Evolutionary conservation across 2,888 invertebrate genomes (phyloP), one percentile per base, ranked within the genome.

Genomic region (Nemotelus nigrinus): DNA sequence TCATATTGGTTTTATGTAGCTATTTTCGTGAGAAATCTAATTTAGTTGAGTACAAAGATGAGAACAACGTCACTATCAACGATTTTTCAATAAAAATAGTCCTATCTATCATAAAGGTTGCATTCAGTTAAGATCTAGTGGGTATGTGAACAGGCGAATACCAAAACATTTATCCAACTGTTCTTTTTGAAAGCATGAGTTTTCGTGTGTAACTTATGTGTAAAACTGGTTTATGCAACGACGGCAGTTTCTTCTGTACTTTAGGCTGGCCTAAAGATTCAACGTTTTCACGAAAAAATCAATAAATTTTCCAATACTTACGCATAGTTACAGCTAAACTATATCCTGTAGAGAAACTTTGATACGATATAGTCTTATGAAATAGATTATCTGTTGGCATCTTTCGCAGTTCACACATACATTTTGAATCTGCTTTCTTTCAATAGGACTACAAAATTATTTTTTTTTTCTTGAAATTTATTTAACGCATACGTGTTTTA

Each of bases 41-140:
- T n/a, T n/a, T n/a, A n/a, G 63, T 65, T 47, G 25, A 65, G 65
- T 47, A 44, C 65, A 65, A 65, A 65, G 43, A 41, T n/a, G 41
- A 41, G 65, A n/a, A 65, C 44, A 65, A 47, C 65, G 65, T 45
- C 8, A 65, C 65, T 47, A 65, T 25, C 65, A 65, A 63, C 63
- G 63, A 65, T 45, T 39, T 25, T n/a, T 3, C 45, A 65, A 47
- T 45, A 65, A 65, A 5, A 45, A 3, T 65, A 65, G 65, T 39
- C 57, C 63, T 39, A 43, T 7, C 8, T 63, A 63, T n/a, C 63
- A 25, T 63, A 43, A 63, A 63, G 10, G 63, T 41, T 43, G 2
- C 43, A 43, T 63, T 43, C 43, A 63, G 8, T 43, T 1, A n/a
- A 58, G 4, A 25, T 41, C 63, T 39, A 5, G 63, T 63, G 25